These are phyloP conservation scores for Caenorhabditis auriculariae DNA, from an alignment of 2,888 invertebrate species.

Conservation along the genomic window DNA sequence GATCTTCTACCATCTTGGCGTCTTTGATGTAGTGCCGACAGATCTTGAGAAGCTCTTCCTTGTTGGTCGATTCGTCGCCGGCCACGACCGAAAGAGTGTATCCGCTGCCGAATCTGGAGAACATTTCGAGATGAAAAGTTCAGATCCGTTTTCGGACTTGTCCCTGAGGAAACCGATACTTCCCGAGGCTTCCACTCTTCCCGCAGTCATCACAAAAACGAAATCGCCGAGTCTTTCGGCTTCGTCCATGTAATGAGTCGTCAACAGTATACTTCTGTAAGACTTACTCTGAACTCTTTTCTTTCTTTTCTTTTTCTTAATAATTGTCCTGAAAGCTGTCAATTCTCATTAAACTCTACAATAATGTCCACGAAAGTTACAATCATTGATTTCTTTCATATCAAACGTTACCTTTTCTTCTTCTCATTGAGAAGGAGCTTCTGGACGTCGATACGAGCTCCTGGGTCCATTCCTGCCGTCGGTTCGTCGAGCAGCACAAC, in stretches of 20 bases:
- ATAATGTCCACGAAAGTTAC: no score
- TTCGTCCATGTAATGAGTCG: conserved; percentile 62
- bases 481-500: conserved; percentile 54
- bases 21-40: no score
- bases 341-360: no score
- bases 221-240: conserved; percentile 58
- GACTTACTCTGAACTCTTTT: no score
- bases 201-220: conserved; percentile 56
- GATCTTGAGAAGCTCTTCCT: no score
- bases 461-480: conserved; percentile 51
- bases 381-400: no score
- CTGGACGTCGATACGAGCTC: conserved; percentile 38
- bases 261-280: conserved; percentile 55
- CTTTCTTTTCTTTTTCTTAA: no score
- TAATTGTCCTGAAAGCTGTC: no score
- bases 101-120: conserved; percentile 47
- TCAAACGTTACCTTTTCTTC: conserved; percentile 3
- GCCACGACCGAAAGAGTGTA: conserved; percentile 48
- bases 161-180: conserved; percentile 49
- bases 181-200: conserved; percentile 49
- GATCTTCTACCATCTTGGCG: background rate
- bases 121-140: no score
- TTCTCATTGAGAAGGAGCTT: conserved; percentile 26
- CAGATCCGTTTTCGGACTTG: conserved; percentile 42
- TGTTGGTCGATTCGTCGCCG: no score